Evolutionary conservation across 2,113 vertebrate genomes (phyloP).

Genomic region (Lophura nycthemera): DNA sequence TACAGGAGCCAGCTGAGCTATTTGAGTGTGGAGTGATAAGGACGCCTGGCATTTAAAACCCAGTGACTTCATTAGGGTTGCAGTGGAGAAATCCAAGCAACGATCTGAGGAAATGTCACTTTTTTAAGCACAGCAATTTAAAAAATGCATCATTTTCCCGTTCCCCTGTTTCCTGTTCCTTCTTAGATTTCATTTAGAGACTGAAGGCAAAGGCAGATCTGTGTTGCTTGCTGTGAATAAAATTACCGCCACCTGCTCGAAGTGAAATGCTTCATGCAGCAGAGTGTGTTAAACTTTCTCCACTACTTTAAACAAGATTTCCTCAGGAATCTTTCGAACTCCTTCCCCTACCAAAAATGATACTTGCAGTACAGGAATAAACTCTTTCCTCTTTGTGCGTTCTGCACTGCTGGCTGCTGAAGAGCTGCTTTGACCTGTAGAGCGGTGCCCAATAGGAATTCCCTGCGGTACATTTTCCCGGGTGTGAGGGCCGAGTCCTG

Average conservation of each 20-base stretch:
- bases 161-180: background rate
- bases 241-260: background rate
- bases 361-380: background rate
- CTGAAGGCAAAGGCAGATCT: background rate
- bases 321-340: background rate
- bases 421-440: background rate
- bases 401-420: background rate
- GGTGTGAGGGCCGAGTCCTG: background rate
- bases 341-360: background rate
- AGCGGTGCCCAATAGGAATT: background rate
- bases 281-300: background rate
- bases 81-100: background rate
- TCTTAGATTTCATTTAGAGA: background rate
- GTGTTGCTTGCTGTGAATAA: background rate
- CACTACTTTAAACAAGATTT: background rate
- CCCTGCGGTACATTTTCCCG: background rate
- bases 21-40: slow-evolving; percentile 39
- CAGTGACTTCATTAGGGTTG: slow-evolving; percentile 18
- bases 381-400: background rate
- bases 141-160: background rate
- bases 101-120: background rate
- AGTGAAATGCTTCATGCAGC: background rate
- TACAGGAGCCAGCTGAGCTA: background rate
- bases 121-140: background rate
- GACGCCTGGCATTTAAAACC: slow-evolving; percentile 40